Conservation (phyloP, 2,113 vertebrate species). For the Sitta europaea region DNA sequence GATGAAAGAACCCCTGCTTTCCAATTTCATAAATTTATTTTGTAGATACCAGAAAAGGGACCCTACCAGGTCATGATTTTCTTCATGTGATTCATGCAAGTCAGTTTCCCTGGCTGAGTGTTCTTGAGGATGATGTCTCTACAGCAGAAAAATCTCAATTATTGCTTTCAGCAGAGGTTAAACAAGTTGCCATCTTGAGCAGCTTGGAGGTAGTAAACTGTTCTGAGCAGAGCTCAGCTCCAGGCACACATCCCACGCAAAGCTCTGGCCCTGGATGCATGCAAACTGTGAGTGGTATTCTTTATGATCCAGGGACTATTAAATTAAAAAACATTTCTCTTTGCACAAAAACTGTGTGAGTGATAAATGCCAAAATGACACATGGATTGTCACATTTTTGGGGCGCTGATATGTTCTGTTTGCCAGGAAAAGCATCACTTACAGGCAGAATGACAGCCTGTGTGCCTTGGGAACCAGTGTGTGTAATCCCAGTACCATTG, state of each 20-base stretch:
- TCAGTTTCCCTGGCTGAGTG: not conserved
- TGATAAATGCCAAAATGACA: not conserved
- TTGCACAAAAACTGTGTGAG: not conserved
- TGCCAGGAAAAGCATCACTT: not conserved
- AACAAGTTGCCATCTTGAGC: not conserved
- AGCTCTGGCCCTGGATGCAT: not conserved
- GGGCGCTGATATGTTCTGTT: not conserved
- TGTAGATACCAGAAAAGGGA: not conserved
- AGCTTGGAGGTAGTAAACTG: not conserved
- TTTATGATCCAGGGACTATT: not conserved
- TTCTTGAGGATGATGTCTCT: not conserved
- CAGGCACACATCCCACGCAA: not conserved
- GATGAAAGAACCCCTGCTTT: not conserved
- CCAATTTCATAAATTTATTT: not conserved
- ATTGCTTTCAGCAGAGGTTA: not conserved
- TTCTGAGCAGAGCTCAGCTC: not conserved
- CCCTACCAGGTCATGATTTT: not conserved
- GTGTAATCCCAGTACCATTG: not conserved
- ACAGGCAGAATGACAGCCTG: not conserved
- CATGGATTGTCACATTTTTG: not conserved
- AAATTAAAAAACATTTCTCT: not conserved
- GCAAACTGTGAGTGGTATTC: not conserved
- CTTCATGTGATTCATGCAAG: not conserved
- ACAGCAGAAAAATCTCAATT: not conserved
- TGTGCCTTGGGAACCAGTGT: not conserved